Evolutionary conservation across 2,797 vertebrate genomes (phyloP), one percentile per base, ranked within the genome.

Genomic region (Dendrocincla tyrannina): DNA sequence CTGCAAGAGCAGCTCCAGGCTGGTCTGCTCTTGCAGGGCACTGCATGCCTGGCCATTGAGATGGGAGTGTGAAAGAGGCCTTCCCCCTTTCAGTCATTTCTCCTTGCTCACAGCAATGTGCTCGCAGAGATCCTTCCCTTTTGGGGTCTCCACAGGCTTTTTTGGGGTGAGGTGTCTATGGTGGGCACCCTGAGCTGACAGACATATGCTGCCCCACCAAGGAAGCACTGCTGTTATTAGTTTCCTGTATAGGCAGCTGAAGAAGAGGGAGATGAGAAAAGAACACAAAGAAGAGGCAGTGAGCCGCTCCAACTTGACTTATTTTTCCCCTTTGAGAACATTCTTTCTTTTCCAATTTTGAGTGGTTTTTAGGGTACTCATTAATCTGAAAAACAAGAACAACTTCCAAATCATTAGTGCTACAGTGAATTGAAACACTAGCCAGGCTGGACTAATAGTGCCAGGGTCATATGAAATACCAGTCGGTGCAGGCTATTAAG

Each of bases 351-450:
- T 95, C 85, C 94, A 98, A 89, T 96, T 97, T 95, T 97, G 87
- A 96, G 89, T 91, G 66, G 73, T 80, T 97, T 98, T 97, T 97
- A 97, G 97, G 95, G 91, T 95, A 96, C 95, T 98, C 97, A 97
- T 98, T 98, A 98, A 97, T 97, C 97, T 97, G 96, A 95, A 96
- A 96, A 97, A 95, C 94, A 96, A 97, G 96, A 97, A 96, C 95
- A 96, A 95, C 97, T 98, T 98, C 97, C 98, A 98, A 97, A 97
- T 95, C 96, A 96, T 98, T 96, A 98, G 95, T 97, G 97, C 98
- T 96, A 97, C 23, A 78, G 94, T 90, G 79, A 95, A 95, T 94
- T 91, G 91, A 97, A 98, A 89, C 95, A 79, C 94, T 87, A 97
- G 98, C 97, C 98, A 97, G 97, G 88, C 96, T 95, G 97, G 96